Percentiles rank a stretch among this genome's conserved stretches.
Conservation (phyloP, 2,888 invertebrate species). For the Lasioglossum malachurum region DNA sequence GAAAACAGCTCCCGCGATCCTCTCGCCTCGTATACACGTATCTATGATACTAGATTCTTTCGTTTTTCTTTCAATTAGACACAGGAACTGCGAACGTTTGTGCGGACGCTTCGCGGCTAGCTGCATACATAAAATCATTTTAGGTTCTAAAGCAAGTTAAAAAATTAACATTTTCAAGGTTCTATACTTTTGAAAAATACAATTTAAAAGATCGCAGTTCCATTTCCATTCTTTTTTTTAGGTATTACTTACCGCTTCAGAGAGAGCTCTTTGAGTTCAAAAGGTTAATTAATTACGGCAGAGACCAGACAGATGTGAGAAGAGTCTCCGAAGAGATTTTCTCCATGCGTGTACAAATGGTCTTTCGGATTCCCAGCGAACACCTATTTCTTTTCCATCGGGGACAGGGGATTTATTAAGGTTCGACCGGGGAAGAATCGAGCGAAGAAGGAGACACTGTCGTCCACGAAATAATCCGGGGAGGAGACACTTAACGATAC, state of each 20-base stretch:
- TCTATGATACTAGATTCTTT: background rate
- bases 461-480: constrained; percentile 15
- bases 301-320: background rate
- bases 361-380: background rate
- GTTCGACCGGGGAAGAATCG: background rate
- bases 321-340: background rate
- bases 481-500: constrained; percentile 31
- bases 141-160: no score
- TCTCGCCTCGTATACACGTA: background rate
- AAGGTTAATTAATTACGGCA: background rate
- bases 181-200: no score
- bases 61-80: background rate
- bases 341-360: background rate
- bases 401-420: background rate
- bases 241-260: background rate
- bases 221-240: background rate
- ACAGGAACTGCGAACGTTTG: background rate
- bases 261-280: background rate
- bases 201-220: background rate
- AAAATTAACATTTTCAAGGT: no score
- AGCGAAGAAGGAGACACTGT: background rate
- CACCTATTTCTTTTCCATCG: background rate
- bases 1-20: background rate
- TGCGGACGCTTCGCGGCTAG: background rate
- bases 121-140: no score